Evolutionary conservation across 2,888 invertebrate species (phyloP), one percentile per base, ranked within the genome.

Genomic region (Dryococelus australis): DNA sequence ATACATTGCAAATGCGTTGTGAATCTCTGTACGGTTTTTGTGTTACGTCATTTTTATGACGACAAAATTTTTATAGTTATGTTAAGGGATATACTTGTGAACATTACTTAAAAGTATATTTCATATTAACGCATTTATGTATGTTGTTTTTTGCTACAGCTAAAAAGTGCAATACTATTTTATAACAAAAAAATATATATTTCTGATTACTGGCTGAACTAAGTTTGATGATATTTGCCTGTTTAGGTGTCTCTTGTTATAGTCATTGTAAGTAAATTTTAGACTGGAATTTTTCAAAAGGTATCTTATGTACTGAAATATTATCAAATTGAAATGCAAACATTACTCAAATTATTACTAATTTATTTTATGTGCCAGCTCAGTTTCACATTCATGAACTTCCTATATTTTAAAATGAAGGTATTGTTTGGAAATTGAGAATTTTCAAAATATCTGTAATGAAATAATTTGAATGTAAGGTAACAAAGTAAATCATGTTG

Each of bases 381-480:
- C 47, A 47, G 47, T 47, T 47, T 13, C 8, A 47, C 10, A 47
- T 47, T 47, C 47, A 47, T 4, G 35, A 35, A 35, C 35, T 35
- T 35, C 35, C 35, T 35, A 4, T 35, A 35, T 35, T 35, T 35
- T 47, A 47, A 47, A 47, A 47, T 47, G 10, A 47, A 47, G 16
- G 47, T 47, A 47, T 35, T 35, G 35, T 35, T 1, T 35, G 35
- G 35, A 35, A 83, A 24, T 83, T 83, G 24, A 83, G 20, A 26
- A 83, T 84, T 35, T 84, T 43, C n/a, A 24, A 43, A 26, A 84
- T 84, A 35, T 84, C 35, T 84, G 28, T 16, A 47, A 84, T 35
- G 20, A 13, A 80, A 84, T 35, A 84, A 28, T 84, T 26, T 84
- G 26, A 43, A 84, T 27, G 28, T 43, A 84, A 84, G 81, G 35